A percentile compares a stretch with the other conserved stretches of the same genome.
Conservation (phyloP, 2,113 vertebrate species). For the Hippocampus guttulatus region DNA sequence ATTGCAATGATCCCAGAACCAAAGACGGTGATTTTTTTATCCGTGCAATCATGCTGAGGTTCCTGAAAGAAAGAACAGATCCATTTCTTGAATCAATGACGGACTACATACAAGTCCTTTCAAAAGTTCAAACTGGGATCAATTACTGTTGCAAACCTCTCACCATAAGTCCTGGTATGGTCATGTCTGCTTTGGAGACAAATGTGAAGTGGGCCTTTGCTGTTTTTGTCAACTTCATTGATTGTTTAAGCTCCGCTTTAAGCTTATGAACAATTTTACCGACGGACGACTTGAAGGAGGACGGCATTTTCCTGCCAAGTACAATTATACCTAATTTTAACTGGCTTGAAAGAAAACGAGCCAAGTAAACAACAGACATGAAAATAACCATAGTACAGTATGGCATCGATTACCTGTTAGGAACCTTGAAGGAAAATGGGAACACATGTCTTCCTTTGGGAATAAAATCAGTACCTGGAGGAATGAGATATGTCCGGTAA, state of each 20-base stretch:
- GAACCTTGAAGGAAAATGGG: conserved; percentile 62
- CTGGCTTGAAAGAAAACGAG: not conserved
- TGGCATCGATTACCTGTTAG: conserved; percentile 37
- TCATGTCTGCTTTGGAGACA: conserved; percentile 52
- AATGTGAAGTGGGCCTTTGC: conserved; percentile 51
- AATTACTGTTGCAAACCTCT: not conserved
- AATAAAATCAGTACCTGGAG: conserved; percentile 48
- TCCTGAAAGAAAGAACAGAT: conserved; percentile 40
- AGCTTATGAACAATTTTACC: conserved; percentile 58
- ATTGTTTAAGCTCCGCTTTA: conserved; percentile 52
- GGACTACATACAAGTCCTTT: not conserved
- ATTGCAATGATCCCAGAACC: conserved; percentile 59
- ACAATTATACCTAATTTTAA: not conserved
- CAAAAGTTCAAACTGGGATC: not conserved
- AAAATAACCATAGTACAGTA: not conserved
- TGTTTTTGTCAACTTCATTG: conserved; percentile 44
- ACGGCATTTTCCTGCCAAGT: conserved; percentile 54
- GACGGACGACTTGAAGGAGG: conserved; percentile 37
- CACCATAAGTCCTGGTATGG: conserved; percentile 55
- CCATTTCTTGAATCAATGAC: not conserved
- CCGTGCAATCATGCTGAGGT: conserved; percentile 49
- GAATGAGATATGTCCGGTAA: not conserved
- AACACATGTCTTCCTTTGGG: conserved; percentile 49
- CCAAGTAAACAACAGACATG: fast-evolving
- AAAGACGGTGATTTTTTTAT: conserved; percentile 52